Evolutionary conservation across 2,888 invertebrate species (phyloP).

Genomic region (Pherbina coryleti): DNA sequence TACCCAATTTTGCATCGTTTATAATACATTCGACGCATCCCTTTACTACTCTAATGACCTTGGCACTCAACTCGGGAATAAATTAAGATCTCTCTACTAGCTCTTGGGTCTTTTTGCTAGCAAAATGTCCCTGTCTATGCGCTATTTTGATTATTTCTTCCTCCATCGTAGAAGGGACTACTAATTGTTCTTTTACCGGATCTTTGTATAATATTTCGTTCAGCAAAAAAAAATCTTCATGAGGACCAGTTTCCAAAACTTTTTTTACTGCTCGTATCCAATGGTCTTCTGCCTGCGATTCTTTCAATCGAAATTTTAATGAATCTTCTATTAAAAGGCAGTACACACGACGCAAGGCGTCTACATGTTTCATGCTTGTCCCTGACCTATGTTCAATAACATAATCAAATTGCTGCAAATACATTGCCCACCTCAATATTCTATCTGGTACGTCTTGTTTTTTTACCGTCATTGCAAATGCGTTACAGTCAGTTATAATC

Average conservation of each 20-base stretch:
- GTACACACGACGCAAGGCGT: not conserved
- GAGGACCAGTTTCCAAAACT: conserved; percentile 3
- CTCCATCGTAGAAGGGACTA: conserved; percentile 59
- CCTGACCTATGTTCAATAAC: not conserved
- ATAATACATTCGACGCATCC: conserved; percentile 55
- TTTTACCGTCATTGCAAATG: conserved; percentile 37
- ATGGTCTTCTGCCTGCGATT: no score
- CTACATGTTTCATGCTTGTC: not conserved
- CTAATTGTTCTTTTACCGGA: conserved; percentile 47
- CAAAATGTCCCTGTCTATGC: conserved; percentile 62
- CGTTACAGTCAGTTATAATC: conserved; percentile 32
- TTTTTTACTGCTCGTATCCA: not conserved
- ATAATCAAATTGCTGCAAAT: conserved; percentile 30
- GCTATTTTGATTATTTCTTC: conserved; percentile 58
- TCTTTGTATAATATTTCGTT: conserved; percentile 41
- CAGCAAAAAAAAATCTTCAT: conserved; percentile 41
- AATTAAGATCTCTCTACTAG: conserved; percentile 30
- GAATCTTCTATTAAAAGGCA: not conserved
- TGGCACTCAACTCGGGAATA: not conserved
- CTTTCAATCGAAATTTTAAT: no score
- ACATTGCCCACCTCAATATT: conserved; percentile 43
- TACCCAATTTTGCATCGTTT: conserved; percentile 56
- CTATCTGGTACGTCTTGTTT: conserved; percentile 39
- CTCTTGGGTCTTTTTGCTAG: conserved; percentile 32
- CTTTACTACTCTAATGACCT: not conserved